Conservation (phyloP, 2,797 vertebrate genomes). For the Ispidina lecontei region DNA sequence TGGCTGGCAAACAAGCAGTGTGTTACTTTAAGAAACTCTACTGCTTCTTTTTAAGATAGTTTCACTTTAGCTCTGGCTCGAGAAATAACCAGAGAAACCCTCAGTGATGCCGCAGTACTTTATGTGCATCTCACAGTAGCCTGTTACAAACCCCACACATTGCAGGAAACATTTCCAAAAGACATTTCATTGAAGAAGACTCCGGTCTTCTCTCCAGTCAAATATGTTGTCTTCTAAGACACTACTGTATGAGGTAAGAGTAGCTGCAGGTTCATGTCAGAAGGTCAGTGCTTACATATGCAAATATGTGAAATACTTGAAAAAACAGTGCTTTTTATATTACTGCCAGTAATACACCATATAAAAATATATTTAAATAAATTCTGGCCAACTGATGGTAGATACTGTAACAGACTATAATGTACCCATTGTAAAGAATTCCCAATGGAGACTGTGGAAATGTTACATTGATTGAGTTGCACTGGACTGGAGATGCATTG, state of each 20-base stretch:
- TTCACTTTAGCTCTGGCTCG: slow-evolving; percentile 26
- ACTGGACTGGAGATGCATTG: slow-evolving; percentile 72
- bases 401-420: slow-evolving; percentile 76
- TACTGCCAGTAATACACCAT: slow-evolving; percentile 73
- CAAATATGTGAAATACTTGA: slow-evolving; percentile 69
- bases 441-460: slow-evolving; percentile 72
- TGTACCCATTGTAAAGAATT: slow-evolving; percentile 78
- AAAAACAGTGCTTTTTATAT: slow-evolving; percentile 73
- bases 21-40: slow-evolving; percentile 43
- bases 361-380: slow-evolving; percentile 79
- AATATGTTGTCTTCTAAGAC: slow-evolving; percentile 38
- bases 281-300: slow-evolving; percentile 68
- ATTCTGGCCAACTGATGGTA: slow-evolving; percentile 70
- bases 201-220: slow-evolving; percentile 14
- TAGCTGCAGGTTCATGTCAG: slow-evolving; percentile 55
- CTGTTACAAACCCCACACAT: not conserved
- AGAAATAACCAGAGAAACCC: not conserved
- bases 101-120: not conserved
- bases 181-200: slow-evolving; percentile 33
- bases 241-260: slow-evolving; percentile 21
- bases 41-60: slow-evolving; percentile 25
- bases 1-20: slow-evolving; percentile 39
- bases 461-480: slow-evolving; percentile 77
- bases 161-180: not conserved
- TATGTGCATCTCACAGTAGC: not conserved